phyloP scores from a whole-genome alignment of 2,113 vertebrate species.

The Aegypius monachus region DNA sequence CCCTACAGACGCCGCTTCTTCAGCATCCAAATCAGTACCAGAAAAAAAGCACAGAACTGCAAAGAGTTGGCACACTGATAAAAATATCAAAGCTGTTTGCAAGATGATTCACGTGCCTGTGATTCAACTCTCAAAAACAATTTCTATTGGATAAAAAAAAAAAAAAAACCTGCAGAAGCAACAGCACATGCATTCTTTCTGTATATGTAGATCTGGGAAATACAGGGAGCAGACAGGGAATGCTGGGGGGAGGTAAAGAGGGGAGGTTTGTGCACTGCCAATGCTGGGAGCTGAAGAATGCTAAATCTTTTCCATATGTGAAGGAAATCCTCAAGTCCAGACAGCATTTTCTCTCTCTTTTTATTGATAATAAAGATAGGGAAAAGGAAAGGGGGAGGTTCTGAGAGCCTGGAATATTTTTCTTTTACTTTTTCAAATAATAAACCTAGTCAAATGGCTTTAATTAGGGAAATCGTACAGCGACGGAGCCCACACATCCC shows the following conservation, averaged over 20 bases:
- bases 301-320: constrained; percentile 62
- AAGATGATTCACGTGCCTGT: not conserved
- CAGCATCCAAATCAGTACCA: not conserved
- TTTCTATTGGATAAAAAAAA: not conserved
- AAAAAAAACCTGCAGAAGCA: not conserved
- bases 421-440: not conserved
- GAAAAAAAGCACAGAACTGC: not conserved
- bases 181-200: not conserved
- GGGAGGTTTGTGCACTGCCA: constrained; percentile 7
- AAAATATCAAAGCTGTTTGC: not conserved
- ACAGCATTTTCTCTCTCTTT: constrained; percentile 46
- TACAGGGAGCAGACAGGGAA: not conserved
- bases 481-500: not conserved
- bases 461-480: not conserved
- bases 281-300: constrained; percentile 19
- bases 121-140: not conserved
- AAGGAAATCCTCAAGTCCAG: constrained; percentile 66
- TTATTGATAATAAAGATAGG: constrained; percentile 58
- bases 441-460: not conserved
- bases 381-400: not conserved
- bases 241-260: not conserved
- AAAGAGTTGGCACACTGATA: not conserved
- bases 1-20: not conserved
- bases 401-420: not conserved
- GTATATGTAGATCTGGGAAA: not conserved